Base-by-base conservation (phyloP, 2,113 vertebrate genomes). In the Chlamydotis undulata region DNA sequence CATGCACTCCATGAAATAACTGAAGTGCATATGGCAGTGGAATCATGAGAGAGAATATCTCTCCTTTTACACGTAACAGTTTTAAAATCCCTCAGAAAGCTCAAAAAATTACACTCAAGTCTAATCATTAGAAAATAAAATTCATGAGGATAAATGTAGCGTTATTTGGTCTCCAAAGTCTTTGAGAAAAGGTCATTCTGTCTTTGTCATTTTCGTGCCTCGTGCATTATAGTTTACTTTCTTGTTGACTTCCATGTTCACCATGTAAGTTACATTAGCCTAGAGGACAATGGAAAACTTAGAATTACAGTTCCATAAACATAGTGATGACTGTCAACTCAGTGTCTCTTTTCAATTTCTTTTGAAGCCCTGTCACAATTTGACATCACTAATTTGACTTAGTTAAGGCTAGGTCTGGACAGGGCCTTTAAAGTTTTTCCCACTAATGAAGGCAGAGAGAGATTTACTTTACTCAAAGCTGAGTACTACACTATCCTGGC, bases 61-160 rank as follows among this genome's bases (percentile, higher is more conserved):
- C 43, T 90, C 21, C 4, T 14, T 76, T 73, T 41, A 59, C 25
- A 29, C 9, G 6, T 14, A 64, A 55, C 19, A 53, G 8, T 5
- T 69, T 81, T 39, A 24, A n/a, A 76, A 83, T 80, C 28, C 19
- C 85, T 75, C 57, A 69, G 56, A 12, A 84, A 89, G 26, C 29
- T 21, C 35, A 78, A 45, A 91, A 91, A 82, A 47, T 53, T 5
- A 47, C 25, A 24, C 8, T 84, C 4, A 41, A 15, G 8, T 13
- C 2, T 24, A 68, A 12, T 25, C 19, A 16, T 73, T 43, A 39
- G 75, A 50, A 79, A 83, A 53, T 1, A 70, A 12, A 84, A 56
- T 47, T 81, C 5, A 15, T 43, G 1, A 2, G 16, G 35, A 43
- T 43, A 76, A 28, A 25, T 15, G 7, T 4, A 37, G 0, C 0